Percentiles rank a stretch among this genome's conserved stretches.
phyloP scores from a whole-genome alignment of 2,888 invertebrate genomes.

The Plagodis dolabraria region DNA sequence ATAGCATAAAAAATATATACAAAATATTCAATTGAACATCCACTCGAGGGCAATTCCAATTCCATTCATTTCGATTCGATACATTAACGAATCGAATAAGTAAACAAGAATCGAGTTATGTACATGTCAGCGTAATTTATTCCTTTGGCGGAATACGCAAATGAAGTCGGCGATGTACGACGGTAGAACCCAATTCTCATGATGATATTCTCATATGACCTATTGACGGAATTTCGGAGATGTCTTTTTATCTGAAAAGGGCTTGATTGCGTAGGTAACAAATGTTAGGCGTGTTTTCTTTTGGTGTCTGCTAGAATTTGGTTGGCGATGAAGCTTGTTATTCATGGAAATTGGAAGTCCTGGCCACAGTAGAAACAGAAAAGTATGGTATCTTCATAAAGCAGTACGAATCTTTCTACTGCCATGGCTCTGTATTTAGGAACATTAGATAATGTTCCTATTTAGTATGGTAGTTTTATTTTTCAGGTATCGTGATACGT shows the following conservation, averaged over 20 bases:
- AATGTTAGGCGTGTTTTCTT: slow-evolving; percentile 12
- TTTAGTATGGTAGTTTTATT: too few relatives aligned
- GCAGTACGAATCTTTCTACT: too few relatives aligned
- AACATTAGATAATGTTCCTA: too few relatives aligned
- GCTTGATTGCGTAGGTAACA: slow-evolving; percentile 20
- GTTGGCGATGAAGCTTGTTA: background rate
- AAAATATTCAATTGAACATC: slow-evolving; percentile 19
- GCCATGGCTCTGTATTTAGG: too few relatives aligned
- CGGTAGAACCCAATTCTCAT: slow-evolving; percentile 19
- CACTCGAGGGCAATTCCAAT: slow-evolving; percentile 16
- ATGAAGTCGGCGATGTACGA: slow-evolving; percentile 27
- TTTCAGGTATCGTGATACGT: too few relatives aligned
- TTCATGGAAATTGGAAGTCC: background rate
- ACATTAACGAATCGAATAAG: slow-evolving; percentile 29
- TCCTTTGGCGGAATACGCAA: slow-evolving; percentile 26
- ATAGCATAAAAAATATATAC: background rate
- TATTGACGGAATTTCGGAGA: slow-evolving; percentile 20
- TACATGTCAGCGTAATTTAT: slow-evolving; percentile 28
- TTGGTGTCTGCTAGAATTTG: slow-evolving; percentile 12
- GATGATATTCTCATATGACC: too few relatives aligned
- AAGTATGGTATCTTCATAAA: too few relatives aligned
- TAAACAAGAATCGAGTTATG: slow-evolving; percentile 31
- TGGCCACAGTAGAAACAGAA: too few relatives aligned
- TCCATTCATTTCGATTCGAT: slow-evolving; percentile 28
- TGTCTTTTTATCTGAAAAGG: slow-evolving; percentile 19